Evolutionary conservation across 2,888 invertebrate species (phyloP), one percentile per base, ranked within the genome.

Genomic region (Erebia epiphron): DNA sequence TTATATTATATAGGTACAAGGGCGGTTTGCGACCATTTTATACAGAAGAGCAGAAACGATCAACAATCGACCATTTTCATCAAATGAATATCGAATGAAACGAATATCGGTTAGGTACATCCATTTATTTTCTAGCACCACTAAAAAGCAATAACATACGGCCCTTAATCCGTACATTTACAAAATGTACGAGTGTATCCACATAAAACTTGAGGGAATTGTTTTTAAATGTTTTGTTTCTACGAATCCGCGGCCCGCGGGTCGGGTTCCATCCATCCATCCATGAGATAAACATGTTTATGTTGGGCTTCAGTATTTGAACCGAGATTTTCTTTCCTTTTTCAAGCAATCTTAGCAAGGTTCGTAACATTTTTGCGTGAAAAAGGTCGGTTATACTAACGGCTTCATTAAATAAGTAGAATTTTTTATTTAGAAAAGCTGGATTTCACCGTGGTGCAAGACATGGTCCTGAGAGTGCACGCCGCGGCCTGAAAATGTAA

Each of bases 261-360:
- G 67, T 62, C 67, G 49, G n/a, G 63, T 63, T 61, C 56, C 66
- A 70, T 70, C 63, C 56, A 21, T 52, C 50, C 62, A 35, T 35
- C 35, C 35, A 35, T 52, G 63, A 67, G 67, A 71, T 67, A 67
- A 67, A 71, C 67, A 67, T 71, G 70, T 71, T 71, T 71, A 67
- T 71, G 56, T 66, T 60, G 70, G 66, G 56, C 46, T 67, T 64
- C 57, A 67, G 67, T 52, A 35, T 57, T 70, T 46, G 50, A 50
- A 50, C 64, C 50, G 64, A 58, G 64, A 54, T 64, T 46, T 69
- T 57, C 41, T 69, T 58, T 41, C 58, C 49, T 50, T 52, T 64
- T 69, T 64, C 58, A 56, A 63, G 56, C 57, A 68, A 68, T 68
- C 50, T 63, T 16, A 26, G 50, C 16, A 14, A 16, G 8, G 63